A percentile compares a stretch with the other conserved stretches of the same genome.
Conservation (phyloP, 2,888 invertebrate species). For the Suillia variegata region DNA sequence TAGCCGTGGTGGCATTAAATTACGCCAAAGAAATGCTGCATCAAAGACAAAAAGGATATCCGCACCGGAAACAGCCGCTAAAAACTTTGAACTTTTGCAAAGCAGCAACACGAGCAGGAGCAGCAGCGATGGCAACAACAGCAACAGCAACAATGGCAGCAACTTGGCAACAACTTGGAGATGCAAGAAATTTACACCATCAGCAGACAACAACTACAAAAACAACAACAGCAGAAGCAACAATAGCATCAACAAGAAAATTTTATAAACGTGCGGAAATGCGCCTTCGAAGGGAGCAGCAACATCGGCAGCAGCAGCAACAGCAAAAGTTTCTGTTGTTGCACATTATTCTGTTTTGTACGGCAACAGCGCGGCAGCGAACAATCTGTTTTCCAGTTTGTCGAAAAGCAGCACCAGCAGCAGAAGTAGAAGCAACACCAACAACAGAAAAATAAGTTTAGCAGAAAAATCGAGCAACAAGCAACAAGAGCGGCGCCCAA, state of each 20-base stretch:
- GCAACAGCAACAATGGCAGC: constrained; percentile 23
- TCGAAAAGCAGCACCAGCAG: constrained; percentile 32
- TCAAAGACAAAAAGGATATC: neutral
- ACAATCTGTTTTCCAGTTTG: constrained; percentile 48
- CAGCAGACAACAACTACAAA: constrained; percentile 42
- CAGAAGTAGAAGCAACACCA: neutral
- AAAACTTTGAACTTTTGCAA: constrained; percentile 6
- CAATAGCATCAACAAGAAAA: too few relatives aligned
- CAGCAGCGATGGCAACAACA: constrained; percentile 23
- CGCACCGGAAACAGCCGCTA: constrained; percentile 1
- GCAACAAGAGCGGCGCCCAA: too few relatives aligned
- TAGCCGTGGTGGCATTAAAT: neutral
- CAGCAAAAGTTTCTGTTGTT: neutral
- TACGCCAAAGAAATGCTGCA: neutral
- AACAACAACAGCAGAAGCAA: neutral
- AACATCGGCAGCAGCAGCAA: neutral
- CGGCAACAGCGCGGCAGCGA: constrained; percentile 34
- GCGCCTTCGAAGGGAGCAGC: constrained; percentile 10
- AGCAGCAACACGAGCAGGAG: neutral
- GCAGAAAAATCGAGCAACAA: too few relatives aligned
- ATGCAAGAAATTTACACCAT: constrained; percentile 50
- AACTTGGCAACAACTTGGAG: constrained; percentile 41
- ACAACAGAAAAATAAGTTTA: too few relatives aligned
- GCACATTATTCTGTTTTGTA: neutral
- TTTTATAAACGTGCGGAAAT: constrained; percentile 5